phyloP scores from a whole-genome alignment of 2,113 vertebrate species.

The Symphodus melops region DNA sequence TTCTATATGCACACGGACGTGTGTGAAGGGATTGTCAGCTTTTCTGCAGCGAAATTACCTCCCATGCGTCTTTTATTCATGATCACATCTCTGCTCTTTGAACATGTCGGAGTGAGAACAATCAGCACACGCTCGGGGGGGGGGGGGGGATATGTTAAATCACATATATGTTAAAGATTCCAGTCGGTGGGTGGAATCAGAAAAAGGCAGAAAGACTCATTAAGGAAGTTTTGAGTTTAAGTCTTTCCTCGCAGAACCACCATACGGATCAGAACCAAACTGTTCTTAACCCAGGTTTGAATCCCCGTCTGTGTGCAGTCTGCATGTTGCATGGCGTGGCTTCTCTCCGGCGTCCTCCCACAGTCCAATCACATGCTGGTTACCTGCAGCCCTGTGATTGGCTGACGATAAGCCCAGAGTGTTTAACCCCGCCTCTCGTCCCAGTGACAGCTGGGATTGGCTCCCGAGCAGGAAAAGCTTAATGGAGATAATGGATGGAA shows the following conservation, averaged over 20 bases:
- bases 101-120: neutral
- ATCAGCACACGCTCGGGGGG: neutral
- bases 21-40: neutral
- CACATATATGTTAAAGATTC: neutral
- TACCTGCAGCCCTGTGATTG: too few species aligned
- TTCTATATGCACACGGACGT: neutral
- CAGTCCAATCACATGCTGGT: too few species aligned
- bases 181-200: neutral
- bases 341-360: too few species aligned
- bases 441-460: too few species aligned
- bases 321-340: too few species aligned
- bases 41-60: conserved; percentile 7
- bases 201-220: neutral
- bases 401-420: too few species aligned
- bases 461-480: too few species aligned
- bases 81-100: neutral
- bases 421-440: too few species aligned
- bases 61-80: conserved; percentile 18
- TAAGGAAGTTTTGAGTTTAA: conserved; percentile 1
- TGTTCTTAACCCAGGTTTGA: too few species aligned
- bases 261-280: too few species aligned
- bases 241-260: neutral
- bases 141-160: neutral
- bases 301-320: too few species aligned
- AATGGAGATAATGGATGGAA: neutral